Base-by-base conservation (phyloP, 2,113 vertebrate genomes). In the Talpa occidentalis region DNA sequence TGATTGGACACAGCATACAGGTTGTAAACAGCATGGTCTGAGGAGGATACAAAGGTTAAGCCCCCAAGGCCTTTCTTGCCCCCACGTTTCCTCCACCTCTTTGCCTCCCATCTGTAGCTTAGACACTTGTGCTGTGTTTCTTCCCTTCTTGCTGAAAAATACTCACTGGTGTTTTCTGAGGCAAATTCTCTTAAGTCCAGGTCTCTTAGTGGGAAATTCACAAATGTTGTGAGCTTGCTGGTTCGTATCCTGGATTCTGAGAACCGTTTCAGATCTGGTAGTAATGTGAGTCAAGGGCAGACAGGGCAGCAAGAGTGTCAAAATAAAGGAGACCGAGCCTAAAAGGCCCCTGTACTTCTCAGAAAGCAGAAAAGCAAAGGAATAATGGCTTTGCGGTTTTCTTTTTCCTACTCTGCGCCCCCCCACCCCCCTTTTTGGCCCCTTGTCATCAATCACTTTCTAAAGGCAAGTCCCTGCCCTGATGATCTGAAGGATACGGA, bases 1-100 rank as follows among this genome's bases (percentile, higher is more conserved):
- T 99, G 99, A 98, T 99, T 99, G 97, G 99, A 99, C 86, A 99
- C 98, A 0, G 99, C 99, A 0, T 99, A 99, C 94, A 99, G 98
- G 98, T 99, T 99, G 97, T 99, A 99, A 95, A 99, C 95, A 2
- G 99, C 97, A 0, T 99, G 99, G 93, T 98, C 99, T 99, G 98
- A 0, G 37, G 79, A 44, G 86, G 93, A 14, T 35, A 21, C 0
- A 15, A 32, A 30, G 16, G 59, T 97, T 69, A 28, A 93, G 96
- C 56, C 10, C 0, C 0, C 0, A 24, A 32, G 52, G 44, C 10
- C 0, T 2, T 40, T 80, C 7, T 32, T 40, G 11, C 10, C 37
- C 28, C 47, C 8, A 2, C 0, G 0, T 11, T 15, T 24, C 76
- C 77, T 30, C 52, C 21, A 26, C 5, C 47, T 24, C 21, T 4